Evolutionary conservation across 2,888 invertebrate genomes (phyloP), one percentile per base, ranked within the genome.

Genomic region (Cybosia mesomella): DNA sequence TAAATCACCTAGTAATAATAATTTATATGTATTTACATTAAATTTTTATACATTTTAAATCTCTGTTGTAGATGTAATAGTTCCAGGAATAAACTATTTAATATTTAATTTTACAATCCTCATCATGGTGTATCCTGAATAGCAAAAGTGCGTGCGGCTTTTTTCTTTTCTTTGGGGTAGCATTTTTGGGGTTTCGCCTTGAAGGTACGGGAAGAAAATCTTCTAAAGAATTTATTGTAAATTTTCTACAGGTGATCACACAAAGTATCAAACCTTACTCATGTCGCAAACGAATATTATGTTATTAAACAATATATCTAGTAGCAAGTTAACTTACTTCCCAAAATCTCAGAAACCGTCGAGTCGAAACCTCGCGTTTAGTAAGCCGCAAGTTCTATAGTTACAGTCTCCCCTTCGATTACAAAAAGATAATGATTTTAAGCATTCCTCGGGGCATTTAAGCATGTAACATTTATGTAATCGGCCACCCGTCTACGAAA

Each of bases 401-500:
- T 49, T 43, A 39, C 39, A 43, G 43, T 49, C 9, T n/a, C n/a
- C n/a, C 43, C 18, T 8, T n/a, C n/a, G 49, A 49, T n/a, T 49
- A 49, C n/a, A 49, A n/a, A n/a, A 49, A n/a, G 15, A n/a, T 49
- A 49, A 49, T n/a, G n/a, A 43, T 49, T 49, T 49, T 8, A 49
- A 22, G 28, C 55, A 55, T 55, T 24, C 55, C 55, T 28, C 11
- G 0, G 15, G 55, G 55, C 24, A 24, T 24, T 28, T 18, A 55
- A 55, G 24, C 28, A 58, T 18, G 28, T 58, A 58, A 58, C 64
- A 18, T 34, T 32, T 58, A 32, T 58, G 28, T 13, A 28, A 55
- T 49, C 39, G 7, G 22, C 32, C 32, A 28, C 64, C 58, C 63
- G 57, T 63, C 67, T 61, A 63, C 64, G 55, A 61, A 67, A 28